These are phyloP conservation scores for Chlorops oryzae DNA, from an alignment of 1,140 invertebrate genomes.

Conservation along the genomic window DNA sequence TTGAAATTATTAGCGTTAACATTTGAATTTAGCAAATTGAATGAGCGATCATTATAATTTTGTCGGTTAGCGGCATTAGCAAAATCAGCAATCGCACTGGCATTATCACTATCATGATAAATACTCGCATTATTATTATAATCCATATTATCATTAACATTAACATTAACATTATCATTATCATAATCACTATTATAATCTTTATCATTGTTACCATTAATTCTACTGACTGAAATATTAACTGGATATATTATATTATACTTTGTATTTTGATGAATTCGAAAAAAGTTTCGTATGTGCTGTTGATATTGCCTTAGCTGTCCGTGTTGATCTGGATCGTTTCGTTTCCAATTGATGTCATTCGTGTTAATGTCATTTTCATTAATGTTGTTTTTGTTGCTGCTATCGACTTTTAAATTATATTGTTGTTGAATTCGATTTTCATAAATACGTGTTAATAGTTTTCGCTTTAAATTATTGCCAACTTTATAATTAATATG, in stretches of 20 bases:
- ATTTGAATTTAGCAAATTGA: too few species aligned
- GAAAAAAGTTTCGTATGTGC: background rate
- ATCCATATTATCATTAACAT: slow-evolving; percentile 21
- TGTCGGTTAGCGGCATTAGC: too few species aligned
- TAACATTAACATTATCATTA: slow-evolving; percentile 10
- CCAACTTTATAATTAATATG: background rate
- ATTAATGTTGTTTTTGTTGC: background rate
- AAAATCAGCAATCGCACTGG: too few species aligned
- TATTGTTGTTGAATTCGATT: slow-evolving; percentile 8
- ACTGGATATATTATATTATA: background rate
- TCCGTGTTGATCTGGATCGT: background rate
- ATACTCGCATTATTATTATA: slow-evolving; percentile 38
- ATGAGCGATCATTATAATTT: too few species aligned
- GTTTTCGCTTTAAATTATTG: slow-evolving; percentile 10
- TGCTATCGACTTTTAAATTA: too few species aligned
- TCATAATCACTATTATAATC: slow-evolving; percentile 8
- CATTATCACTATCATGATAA: slow-evolving; percentile 21
- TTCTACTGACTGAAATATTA: slow-evolving; percentile 22
- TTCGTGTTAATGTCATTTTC: slow-evolving; percentile 9
- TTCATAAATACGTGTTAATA: slow-evolving; percentile 8
- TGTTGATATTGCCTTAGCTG: slow-evolving; percentile 1
- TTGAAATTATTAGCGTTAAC: too few species aligned
- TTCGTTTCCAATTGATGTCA: slow-evolving; percentile 3
- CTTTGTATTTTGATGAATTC: background rate
- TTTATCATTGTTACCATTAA: slow-evolving; percentile 37